Evolutionary conservation across 2,113 vertebrate species (phyloP), one percentile per base, ranked within the genome.

Genomic region (Candoia aspera): DNA sequence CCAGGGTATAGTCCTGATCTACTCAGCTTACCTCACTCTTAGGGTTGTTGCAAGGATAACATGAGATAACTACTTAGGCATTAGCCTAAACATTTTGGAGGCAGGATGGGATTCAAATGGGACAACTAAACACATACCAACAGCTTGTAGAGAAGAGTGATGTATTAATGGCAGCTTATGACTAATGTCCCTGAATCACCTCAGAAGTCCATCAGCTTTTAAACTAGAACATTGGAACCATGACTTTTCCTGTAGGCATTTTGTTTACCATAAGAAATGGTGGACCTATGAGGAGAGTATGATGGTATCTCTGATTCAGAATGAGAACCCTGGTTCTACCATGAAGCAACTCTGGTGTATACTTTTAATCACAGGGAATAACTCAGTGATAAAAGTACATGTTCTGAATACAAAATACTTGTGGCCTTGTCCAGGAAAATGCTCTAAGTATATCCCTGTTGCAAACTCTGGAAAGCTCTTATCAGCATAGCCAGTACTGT

Each of bases 21-120:
- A 19, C 13, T 73, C 54, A 60, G 13, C 1, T 88, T 88, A 88
- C 46, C 58, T 92, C 73, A 92, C 60, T 86, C 68, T 15, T 55
- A 21, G 87, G 19, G 29, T 79, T 59, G 54, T 12, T 88, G 86
- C 54, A 88, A 84, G 37, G 55, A 83, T 84, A 60, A 88, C 13
- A 84, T 89, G 58, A 85, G 46, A 42, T 89, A 60, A 92, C 5
- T 54, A 42, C 46, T 60, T 62, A 23, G 23, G 53, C 46, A 60
- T 83, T 33, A 92, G 12, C n/a, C 57, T 55, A 58, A 92, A 37
- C 24, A 62, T 88, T 79, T 64, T 60, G 58, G 79, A 84, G 87
- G 15, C 58, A 64, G 91, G 87, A 86, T 89, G 87, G 79, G 79
- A 89, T 60, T 42, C 73, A 92, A 26, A 84, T 62, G 26, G 8